Evolutionary conservation across 2,888 invertebrate species (phyloP), one percentile per base, ranked within the genome.

Genomic region (Priocnemis perturbator): DNA sequence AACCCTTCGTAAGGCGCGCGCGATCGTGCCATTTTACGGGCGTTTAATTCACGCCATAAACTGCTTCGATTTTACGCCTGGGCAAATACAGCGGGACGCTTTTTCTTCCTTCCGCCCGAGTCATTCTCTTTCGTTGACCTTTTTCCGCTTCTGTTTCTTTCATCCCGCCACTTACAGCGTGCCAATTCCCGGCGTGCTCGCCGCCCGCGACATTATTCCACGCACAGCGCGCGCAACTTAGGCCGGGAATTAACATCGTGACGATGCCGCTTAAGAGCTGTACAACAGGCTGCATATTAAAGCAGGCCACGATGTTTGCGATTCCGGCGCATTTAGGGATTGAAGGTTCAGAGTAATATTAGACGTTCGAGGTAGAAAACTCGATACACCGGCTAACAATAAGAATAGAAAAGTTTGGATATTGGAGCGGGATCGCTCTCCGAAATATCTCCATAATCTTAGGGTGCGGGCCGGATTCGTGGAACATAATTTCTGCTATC

Each of bases 11-110:
- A 81, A 78, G 65, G 11, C 37, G 66, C 79, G 77, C 81, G 78
- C 83, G 80, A 82, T 81, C 80, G 78, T 74, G 80, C 77, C 79
- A 81, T 79, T 87, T 87, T 86, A 86, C 82, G 81, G 74, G 79
- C 78, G 77, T 85, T 88, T 87, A 80, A 83, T 82, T 83, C 76
- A 74, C 78, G 66, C 79, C 79, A 78, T 86, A 84, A 86, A 84
- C 80, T 72, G 76, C 71, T 63, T 77, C 75, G 73, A 79, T 80
- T 79, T 76, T 71, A 70, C 76, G 64, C 64, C 62, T 37, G 37
- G 62, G 61, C 61, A 37, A 37, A 37, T 37, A 37, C 37, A 37
- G 67, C 63, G 37, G 37, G 50, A 45, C 67, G 52, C 63, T 73
- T 69, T 53, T 63, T 60, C 3, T 11, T 14, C 19, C 21, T 44